Conservation (phyloP, 2,113 vertebrate species). For the Vidua macroura region DNA sequence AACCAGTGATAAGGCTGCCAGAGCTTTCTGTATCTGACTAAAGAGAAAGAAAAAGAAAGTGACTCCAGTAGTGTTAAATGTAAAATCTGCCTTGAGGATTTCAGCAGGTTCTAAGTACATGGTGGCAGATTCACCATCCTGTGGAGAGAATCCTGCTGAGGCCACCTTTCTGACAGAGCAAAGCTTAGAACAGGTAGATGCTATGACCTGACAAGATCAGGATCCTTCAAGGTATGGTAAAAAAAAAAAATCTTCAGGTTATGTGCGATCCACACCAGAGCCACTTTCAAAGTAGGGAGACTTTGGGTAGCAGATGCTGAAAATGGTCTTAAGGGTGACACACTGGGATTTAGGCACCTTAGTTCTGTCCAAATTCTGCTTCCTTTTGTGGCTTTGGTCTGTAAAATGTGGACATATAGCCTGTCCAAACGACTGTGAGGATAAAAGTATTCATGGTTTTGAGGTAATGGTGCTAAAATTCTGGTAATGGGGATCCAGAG, state of each 20-base stretch:
- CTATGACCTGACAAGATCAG: background rate
- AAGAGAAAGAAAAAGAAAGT: background rate
- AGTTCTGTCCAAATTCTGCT: background rate
- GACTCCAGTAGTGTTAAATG: background rate
- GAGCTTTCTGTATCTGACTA: background rate
- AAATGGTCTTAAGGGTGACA: background rate
- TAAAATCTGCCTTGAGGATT: background rate
- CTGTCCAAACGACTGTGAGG: slow-evolving; percentile 26
- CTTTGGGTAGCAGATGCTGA: background rate
- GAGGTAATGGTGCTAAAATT: slow-evolving; percentile 65
- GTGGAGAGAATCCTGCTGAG: background rate
- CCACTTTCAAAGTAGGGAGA: background rate
- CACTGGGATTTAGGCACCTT: background rate
- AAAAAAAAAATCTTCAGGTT: background rate
- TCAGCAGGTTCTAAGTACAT: background rate
- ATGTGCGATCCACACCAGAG: background rate
- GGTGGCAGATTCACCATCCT: background rate
- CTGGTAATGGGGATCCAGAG: slow-evolving; percentile 43
- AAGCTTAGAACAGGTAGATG: background rate
- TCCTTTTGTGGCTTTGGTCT: slow-evolving; percentile 2
- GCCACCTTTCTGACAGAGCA: background rate
- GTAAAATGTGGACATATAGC: slow-evolving; percentile 10
- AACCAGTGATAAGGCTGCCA: background rate
- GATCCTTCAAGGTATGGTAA: background rate
- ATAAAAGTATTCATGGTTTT: slow-evolving; percentile 62